Base-by-base conservation (phyloP, 2,888 invertebrate genomes). In the Drosophila parthenogenetica region DNA sequence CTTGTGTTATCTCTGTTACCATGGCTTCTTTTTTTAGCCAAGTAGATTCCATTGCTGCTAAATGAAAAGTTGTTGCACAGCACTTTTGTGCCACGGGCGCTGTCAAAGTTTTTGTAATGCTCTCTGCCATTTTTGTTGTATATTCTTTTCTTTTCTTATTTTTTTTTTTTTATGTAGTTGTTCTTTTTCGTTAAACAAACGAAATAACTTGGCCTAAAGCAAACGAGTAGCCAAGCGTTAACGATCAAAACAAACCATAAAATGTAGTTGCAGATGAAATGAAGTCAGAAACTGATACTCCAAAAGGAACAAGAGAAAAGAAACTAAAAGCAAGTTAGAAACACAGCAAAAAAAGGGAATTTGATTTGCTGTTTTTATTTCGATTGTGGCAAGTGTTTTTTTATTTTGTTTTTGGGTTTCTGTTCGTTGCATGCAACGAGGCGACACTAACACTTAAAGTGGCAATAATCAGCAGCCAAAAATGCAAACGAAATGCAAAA, bases 401-500 rank as follows among this genome's bases (percentile, higher is more conserved):
- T 25, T 25, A 1, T 5, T 25, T 19, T 3, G 19, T 19, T 19
- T 19, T 19, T 3, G 19, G 2, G 8, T 5, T 8, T 29, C 8
- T 8, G 8, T 8, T 29, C 29, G 48, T 13, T 19, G 45, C 17
- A 58, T 58, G 53, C 58, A 63, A 43, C 57, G 40, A 19, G 57
- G 45, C 51, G 70, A 57, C 57, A 59, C 72, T 78, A 74, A 62
- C 86, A 69, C 75, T 65, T 69, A 75, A 80, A 83, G 73, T 88
- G 81, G 70, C 87, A 75, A 83, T 83, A 83, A 86, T 72, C 77
- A 80, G 66, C 67, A 83, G 54, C 67, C 67, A 16, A 82, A 87
- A 84, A 87, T 87, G 85, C 87, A 84, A 82, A 85, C 75, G 79
- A 79, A 81, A 84, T 87, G 69, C 87, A 75, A 66, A 80, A 73